phyloP scores from a whole-genome alignment of 2,888 invertebrate genomes.

The Norana najaformis region DNA sequence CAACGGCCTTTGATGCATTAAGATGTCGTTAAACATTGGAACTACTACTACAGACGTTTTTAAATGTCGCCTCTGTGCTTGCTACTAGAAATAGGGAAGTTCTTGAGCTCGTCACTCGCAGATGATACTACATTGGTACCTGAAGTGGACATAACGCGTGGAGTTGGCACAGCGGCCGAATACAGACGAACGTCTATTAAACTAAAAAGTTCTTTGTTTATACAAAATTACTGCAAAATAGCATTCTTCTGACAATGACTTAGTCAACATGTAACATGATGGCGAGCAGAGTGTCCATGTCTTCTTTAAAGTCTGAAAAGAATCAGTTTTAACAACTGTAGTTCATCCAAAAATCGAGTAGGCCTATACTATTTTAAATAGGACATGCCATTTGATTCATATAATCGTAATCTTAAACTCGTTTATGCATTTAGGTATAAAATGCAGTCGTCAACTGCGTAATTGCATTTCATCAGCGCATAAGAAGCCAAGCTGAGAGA shows the following conservation, averaged over 20 bases:
- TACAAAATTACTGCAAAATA: no score
- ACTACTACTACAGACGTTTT: no score
- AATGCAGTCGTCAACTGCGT: neutral
- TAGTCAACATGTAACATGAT: neutral
- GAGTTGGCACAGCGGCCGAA: neutral
- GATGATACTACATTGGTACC: neutral
- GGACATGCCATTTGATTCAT: neutral
- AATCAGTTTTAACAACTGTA: neutral
- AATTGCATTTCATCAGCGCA: neutral
- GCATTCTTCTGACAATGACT: no score
- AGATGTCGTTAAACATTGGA: no score
- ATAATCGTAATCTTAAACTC: no score
- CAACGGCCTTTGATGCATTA: no score
- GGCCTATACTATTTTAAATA: neutral
- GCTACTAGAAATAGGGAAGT: no score
- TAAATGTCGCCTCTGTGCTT: no score
- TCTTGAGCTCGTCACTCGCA: no score
- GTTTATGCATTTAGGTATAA: neutral
- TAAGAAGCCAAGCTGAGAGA: neutral
- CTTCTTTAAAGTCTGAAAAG: neutral
- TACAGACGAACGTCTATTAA: neutral
- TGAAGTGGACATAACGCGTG: neutral
- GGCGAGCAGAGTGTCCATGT: neutral
- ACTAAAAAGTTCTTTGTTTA: neutral
- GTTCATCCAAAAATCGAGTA: neutral